A percentile compares a stretch with the other conserved stretches of the same genome.
These are phyloP conservation scores for Vanessa atalanta DNA, from an alignment of 1,140 invertebrate genomes.

Conservation along the genomic window DNA sequence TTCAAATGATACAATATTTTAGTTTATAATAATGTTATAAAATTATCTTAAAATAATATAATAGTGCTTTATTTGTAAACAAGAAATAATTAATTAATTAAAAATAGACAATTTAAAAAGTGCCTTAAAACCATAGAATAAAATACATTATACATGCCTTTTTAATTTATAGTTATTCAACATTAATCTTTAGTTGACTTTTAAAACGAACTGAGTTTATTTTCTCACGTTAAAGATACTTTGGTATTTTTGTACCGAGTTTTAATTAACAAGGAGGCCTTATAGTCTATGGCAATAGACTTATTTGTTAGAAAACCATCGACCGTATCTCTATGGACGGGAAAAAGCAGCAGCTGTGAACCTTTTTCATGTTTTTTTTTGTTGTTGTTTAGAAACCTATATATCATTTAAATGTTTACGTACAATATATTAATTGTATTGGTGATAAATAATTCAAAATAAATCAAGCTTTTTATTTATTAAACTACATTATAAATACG, in stretches of 20 bases:
- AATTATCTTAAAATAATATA: no score
- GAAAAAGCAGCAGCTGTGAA: slow-evolving; percentile 48
- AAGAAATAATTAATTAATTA: no score
- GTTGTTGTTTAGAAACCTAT: background rate
- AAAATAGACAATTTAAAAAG: no score
- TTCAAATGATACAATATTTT: no score
- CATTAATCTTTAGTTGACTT: background rate
- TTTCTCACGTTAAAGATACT: background rate
- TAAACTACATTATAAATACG: no score
- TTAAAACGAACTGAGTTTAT: background rate
- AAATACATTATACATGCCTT: background rate
- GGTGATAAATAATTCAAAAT: no score
- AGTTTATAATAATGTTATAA: no score
- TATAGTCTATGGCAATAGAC: slow-evolving; percentile 56
- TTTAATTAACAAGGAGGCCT: slow-evolving; percentile 51
- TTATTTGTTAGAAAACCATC: slow-evolving; percentile 65
- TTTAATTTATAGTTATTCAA: background rate
- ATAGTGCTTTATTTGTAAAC: no score
- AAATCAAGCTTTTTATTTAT: no score
- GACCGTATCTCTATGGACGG: slow-evolving; percentile 52
- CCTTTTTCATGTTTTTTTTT: slow-evolving; percentile 36
- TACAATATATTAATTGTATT: no score
- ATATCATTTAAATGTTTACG: background rate
- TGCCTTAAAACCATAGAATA: no score
- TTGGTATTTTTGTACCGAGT: slow-evolving; percentile 6